phyloP scores from a whole-genome alignment of 2,113 vertebrate species.

The Phyllostomus discolor region DNA sequence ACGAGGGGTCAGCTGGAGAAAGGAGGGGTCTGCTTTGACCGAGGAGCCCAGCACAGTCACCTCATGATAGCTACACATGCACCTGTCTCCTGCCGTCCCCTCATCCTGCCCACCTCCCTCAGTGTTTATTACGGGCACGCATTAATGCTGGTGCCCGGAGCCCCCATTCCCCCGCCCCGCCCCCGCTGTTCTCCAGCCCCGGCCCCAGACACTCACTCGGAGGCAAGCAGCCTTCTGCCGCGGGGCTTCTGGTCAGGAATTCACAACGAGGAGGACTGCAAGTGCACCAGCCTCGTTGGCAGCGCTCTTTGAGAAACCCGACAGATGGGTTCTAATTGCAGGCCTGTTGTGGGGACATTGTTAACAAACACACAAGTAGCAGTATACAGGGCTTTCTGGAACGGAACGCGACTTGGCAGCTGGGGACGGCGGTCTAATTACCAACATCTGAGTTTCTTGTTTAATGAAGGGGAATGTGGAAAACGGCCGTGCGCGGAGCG shows the following conservation, averaged over 20 bases:
- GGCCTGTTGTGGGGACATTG: conserved; percentile 84
- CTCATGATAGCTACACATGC: rapidly evolving
- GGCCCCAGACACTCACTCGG: neutral
- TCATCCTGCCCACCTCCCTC: neutral
- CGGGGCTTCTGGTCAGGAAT: conserved; percentile 60
- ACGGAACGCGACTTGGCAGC: conserved; percentile 81
- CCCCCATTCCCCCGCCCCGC: neutral
- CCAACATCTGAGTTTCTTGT: conserved; percentile 85
- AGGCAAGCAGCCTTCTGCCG: conserved; percentile 42
- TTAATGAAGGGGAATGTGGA: conserved; percentile 76
- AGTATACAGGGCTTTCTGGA: conserved; percentile 81
- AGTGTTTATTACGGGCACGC: neutral
- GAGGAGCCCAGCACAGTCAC: neutral
- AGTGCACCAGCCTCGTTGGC: conserved; percentile 76
- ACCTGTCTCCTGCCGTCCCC: rapidly evolving
- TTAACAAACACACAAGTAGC: conserved; percentile 82
- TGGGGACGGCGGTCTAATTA: conserved; percentile 85
- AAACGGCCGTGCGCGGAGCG: conserved; percentile 49
- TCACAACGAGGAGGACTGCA: conserved; percentile 59
- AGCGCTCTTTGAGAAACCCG: conserved; percentile 72
- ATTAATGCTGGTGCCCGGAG: neutral
- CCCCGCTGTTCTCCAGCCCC: neutral
- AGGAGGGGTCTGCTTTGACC: neutral
- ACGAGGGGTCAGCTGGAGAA: neutral
- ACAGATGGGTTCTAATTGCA: conserved; percentile 86